Percentiles rank a stretch among this genome's conserved stretches.
These are phyloP conservation scores for Lepisosteus osseus DNA, from an alignment of 2,113 vertebrate species.

Conservation along the genomic window DNA sequence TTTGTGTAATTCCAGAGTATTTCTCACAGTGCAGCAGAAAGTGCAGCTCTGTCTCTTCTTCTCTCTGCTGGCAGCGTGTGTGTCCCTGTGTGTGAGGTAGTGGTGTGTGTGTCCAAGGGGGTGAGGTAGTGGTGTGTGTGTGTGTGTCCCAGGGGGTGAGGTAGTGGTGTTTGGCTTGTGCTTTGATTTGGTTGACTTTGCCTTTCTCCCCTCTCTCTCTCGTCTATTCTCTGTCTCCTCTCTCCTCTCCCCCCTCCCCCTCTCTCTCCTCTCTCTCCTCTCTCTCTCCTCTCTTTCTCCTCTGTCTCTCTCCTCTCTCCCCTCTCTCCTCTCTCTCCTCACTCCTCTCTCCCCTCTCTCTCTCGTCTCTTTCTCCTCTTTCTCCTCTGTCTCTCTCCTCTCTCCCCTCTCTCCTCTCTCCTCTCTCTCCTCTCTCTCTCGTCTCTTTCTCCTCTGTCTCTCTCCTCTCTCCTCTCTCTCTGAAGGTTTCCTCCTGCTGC, in stretches of 20 bases:
- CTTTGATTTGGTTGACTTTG: background rate
- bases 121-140: too few relatives aligned
- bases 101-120: too few relatives aligned
- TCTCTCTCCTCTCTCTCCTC: background rate
- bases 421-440: background rate
- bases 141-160: background rate
- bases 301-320: background rate
- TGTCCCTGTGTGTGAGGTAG: too few relatives aligned
- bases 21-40: too few relatives aligned
- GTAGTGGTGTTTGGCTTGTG: background rate
- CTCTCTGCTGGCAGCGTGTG: too few relatives aligned
- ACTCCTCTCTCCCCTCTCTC: constrained; percentile 29
- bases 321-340: background rate
- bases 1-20: too few relatives aligned
- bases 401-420: background rate
- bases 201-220: background rate
- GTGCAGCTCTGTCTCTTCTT: too few relatives aligned
- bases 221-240: background rate
- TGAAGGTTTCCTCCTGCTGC: background rate
- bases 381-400: constrained; percentile 7
- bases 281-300: background rate
- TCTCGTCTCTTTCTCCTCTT: background rate
- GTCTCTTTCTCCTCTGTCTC: too few relatives aligned
- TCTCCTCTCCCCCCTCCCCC: background rate
- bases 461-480: constrained; percentile 9